These are phyloP conservation scores for Microplitis manilae DNA, from an alignment of 2,888 invertebrate species.

Conservation along the genomic window DNA sequence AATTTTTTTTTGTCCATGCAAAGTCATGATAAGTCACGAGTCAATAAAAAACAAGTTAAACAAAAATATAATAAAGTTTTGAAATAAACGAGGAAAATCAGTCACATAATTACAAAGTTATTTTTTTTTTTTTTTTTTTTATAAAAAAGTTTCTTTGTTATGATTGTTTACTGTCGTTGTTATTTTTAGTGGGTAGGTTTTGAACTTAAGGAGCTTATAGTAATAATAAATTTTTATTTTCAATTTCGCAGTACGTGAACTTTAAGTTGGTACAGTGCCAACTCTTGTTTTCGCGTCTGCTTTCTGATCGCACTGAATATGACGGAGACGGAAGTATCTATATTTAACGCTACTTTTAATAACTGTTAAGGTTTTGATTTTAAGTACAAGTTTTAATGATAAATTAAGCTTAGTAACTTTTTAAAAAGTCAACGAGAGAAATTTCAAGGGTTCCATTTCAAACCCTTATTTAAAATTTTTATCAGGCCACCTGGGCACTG, in stretches of 20 bases:
- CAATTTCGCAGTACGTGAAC: slow-evolving; percentile 50
- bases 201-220: slow-evolving; percentile 48
- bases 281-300: slow-evolving; percentile 12
- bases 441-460: no score
- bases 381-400: no score
- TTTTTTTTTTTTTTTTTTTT: no score
- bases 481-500: no score
- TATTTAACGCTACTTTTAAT: not conserved
- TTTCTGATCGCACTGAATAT: not conserved
- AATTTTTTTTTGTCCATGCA: not conserved
- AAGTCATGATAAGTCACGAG: not conserved
- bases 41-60: not conserved
- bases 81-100: not conserved
- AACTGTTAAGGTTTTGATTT: not conserved
- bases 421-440: no score
- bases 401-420: no score
- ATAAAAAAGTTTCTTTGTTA: not conserved
- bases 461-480: no score
- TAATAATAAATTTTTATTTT: slow-evolving; percentile 60
- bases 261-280: not conserved
- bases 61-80: slow-evolving; percentile 8
- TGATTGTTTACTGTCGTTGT: not conserved
- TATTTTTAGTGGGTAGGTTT: not conserved
- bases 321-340: not conserved
- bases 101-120: no score